phyloP scores from a whole-genome alignment of 2,888 invertebrate genomes.

The Steinernema scapterisci region DNA sequence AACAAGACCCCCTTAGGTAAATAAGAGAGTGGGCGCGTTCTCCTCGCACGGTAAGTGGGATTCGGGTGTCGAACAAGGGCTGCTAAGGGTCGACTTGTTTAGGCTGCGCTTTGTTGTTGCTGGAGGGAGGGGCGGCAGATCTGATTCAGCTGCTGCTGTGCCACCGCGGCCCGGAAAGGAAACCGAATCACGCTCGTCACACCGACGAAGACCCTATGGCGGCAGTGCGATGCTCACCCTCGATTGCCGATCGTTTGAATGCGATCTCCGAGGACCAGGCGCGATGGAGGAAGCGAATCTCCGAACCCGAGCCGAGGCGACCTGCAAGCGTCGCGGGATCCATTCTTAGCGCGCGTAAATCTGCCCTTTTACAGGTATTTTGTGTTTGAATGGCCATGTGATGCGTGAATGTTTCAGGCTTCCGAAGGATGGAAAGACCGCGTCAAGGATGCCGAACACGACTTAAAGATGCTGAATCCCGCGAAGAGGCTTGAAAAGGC shows the following conservation, averaged over 20 bases:
- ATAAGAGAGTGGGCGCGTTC: neutral
- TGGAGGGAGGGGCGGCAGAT: conserved; percentile 27
- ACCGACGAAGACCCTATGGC: conserved; percentile 9
- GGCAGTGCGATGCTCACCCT: conserved; percentile 6
- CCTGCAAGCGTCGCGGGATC: conserved; percentile 3
- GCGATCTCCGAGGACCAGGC: conserved; percentile 12
- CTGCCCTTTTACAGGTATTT: conserved; percentile 16
- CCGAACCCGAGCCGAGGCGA: neutral
- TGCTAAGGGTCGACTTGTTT: conserved; percentile 21
- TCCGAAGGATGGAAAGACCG: conserved; percentile 36
- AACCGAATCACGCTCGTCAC: conserved; percentile 12
- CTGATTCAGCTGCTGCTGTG: conserved; percentile 18
- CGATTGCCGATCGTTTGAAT: conserved; percentile 16
- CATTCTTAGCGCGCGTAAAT: conserved; percentile 5
- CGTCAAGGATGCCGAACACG: conserved; percentile 17
- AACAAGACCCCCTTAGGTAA: conserved; percentile 28
- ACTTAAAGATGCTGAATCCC: conserved; percentile 23
- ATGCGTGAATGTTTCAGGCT: conserved; percentile 10
- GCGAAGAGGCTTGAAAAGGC: conserved; percentile 8
- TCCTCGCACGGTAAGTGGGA: conserved; percentile 14
- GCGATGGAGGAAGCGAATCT: neutral
- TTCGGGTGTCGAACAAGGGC: conserved; percentile 18
- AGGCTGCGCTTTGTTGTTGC: conserved; percentile 2
- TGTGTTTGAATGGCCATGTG: neutral
- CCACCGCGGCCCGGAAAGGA: conserved; percentile 11